phyloP scores from a whole-genome alignment of 2,797 vertebrate species.

The Danionella dracula region DNA sequence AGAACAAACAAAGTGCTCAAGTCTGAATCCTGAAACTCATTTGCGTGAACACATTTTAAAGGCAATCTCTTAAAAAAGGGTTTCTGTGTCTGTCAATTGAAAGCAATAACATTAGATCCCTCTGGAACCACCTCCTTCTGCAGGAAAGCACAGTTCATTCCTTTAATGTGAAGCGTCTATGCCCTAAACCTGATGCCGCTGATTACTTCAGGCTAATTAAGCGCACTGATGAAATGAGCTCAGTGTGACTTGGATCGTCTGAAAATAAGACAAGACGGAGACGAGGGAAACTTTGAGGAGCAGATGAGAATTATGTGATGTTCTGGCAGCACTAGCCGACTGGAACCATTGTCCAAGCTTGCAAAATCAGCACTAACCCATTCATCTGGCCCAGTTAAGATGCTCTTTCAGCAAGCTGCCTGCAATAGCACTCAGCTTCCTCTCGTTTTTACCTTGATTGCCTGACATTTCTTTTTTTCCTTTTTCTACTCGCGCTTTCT shows the following conservation, averaged over 20 bases:
- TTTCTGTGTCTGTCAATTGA: not conserved
- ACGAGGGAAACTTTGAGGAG: not conserved
- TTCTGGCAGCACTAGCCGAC: slow-evolving; percentile 14
- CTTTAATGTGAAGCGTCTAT: slow-evolving; percentile 7
- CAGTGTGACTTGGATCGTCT: not conserved
- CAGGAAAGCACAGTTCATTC: slow-evolving; percentile 1
- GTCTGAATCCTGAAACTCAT: too few species aligned
- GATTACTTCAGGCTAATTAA: slow-evolving; percentile 23
- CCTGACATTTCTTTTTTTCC: slow-evolving; percentile 41
- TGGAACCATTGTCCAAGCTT: slow-evolving; percentile 1
- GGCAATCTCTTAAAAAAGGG: slow-evolving; percentile 40
- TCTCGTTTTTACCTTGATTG: slow-evolving; percentile 38
- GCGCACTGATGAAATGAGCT: slow-evolving; percentile 5
- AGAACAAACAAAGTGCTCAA: not conserved
- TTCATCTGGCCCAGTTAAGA: slow-evolving; percentile 20
- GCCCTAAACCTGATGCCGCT: slow-evolving; percentile 1
- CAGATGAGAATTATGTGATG: slow-evolving; percentile 17
- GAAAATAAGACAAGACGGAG: slow-evolving; percentile 4
- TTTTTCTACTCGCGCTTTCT: slow-evolving; percentile 33
- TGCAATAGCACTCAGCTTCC: slow-evolving; percentile 13
- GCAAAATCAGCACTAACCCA: slow-evolving; percentile 41
- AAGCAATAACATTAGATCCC: slow-evolving; percentile 2
- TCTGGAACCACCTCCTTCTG: not conserved
- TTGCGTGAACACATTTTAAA: slow-evolving; percentile 18
- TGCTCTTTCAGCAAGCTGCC: slow-evolving; percentile 43